A percentile compares a stretch with the other conserved stretches of the same genome.
Conservation (phyloP, 1,140 invertebrate genomes). For the Whitmania pigra region DNA sequence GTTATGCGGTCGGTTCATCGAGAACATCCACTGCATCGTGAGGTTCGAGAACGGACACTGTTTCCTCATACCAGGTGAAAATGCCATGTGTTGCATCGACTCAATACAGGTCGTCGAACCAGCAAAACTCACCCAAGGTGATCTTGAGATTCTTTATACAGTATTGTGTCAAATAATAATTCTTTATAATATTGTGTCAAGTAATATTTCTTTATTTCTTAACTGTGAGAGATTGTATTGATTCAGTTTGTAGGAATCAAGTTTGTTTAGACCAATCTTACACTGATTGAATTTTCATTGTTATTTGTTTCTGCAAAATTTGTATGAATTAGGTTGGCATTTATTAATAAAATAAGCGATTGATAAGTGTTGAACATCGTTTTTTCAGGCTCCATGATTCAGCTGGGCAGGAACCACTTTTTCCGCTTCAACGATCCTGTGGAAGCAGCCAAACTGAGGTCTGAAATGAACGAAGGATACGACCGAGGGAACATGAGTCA, state of each 20-base stretch:
- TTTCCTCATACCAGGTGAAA: constrained; percentile 15
- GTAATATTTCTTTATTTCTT: no score
- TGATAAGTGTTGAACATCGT: neutral
- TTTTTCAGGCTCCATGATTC: constrained; percentile 21
- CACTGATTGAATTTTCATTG: no score
- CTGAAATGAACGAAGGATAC: constrained; percentile 18
- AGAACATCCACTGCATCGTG: constrained; percentile 23
- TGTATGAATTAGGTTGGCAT: neutral
- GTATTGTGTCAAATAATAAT: neutral
- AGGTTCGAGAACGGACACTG: constrained; percentile 14
- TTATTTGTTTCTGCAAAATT: neutral
- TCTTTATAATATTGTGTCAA: neutral
- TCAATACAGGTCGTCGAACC: constrained; percentile 15
- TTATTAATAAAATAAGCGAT: neutral
- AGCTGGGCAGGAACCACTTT: constrained; percentile 21
- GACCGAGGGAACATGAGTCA: neutral
- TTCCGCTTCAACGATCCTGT: constrained; percentile 24
- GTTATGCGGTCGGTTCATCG: constrained; percentile 15
- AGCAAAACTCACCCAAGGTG: constrained; percentile 23
- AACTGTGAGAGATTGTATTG: no score
- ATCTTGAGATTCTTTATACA: neutral
- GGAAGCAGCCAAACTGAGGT: constrained; percentile 22
- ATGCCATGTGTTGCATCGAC: constrained; percentile 22
- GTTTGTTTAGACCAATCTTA: no score
- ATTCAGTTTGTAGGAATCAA: no score